Percentiles rank a stretch among this genome's conserved stretches.
Conservation (phyloP, 1,140 invertebrate species). For the Capitella teleta region DNA sequence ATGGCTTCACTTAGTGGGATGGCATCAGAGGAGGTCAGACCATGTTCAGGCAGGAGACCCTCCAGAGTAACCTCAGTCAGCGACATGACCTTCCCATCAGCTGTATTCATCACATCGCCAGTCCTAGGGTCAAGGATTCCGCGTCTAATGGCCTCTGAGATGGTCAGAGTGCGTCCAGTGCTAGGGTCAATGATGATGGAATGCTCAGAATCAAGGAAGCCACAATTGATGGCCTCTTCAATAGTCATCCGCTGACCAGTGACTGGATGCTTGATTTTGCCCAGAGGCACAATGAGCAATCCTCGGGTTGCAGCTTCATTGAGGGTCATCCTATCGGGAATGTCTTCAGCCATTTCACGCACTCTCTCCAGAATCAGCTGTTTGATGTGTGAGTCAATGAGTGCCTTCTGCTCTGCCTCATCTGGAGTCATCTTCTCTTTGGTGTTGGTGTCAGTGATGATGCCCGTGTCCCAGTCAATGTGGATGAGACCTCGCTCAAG, state of each 20-base stretch:
- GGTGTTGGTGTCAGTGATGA: constrained; percentile 7
- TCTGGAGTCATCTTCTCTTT: constrained; percentile 5
- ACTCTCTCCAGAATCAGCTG: background rate
- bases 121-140: constrained; percentile 72
- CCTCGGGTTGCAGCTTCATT: constrained; percentile 9
- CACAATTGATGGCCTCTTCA: constrained; percentile 51
- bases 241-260: constrained; percentile 58
- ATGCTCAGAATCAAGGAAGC: constrained; percentile 9
- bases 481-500: background rate
- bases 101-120: constrained; percentile 70
- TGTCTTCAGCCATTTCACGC: background rate
- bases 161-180: constrained; percentile 16
- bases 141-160: constrained; percentile 62
- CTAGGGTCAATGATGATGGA: constrained; percentile 47
- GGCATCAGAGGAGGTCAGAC: constrained; percentile 2
- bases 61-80: constrained; percentile 28
- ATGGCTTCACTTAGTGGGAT: constrained; percentile 76
- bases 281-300: constrained; percentile 22
- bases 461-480: constrained; percentile 11
- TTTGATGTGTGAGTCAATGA: constrained; percentile 6
- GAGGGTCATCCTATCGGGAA: constrained; percentile 1
- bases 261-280: constrained; percentile 58
- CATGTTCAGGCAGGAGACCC: constrained; percentile 21
- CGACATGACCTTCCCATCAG: constrained; percentile 40
- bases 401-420: constrained; percentile 6